These are phyloP conservation scores for Pelmatolapia mariae DNA, from an alignment of 2,113 vertebrate genomes.

Conservation along the genomic window DNA sequence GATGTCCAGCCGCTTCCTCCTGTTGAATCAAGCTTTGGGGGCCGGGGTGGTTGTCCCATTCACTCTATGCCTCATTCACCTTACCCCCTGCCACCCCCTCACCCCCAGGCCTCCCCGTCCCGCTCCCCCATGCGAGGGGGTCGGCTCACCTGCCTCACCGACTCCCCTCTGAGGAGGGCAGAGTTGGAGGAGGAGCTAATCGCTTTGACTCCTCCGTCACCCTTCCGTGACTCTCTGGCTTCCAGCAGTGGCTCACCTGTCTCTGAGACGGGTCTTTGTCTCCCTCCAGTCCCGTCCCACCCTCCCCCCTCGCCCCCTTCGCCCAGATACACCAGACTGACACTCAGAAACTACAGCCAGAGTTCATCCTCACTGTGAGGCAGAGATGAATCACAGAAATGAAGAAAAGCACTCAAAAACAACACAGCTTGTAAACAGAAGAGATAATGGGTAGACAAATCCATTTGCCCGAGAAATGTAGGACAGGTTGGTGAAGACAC, in stretches of 20 bases:
- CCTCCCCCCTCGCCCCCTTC: constrained; percentile 87
- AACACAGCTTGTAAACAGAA: background rate
- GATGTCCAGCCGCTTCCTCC: constrained; percentile 89
- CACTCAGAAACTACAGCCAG: constrained; percentile 95
- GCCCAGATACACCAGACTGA: constrained; percentile 87
- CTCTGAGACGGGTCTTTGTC: constrained; percentile 75
- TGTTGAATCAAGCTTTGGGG: constrained; percentile 76
- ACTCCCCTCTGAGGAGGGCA: constrained; percentile 72
- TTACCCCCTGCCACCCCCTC: constrained; percentile 47
- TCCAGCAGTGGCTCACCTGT: constrained; percentile 84
- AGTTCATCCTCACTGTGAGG: constrained; percentile 98
- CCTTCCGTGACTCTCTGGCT: constrained; percentile 92
- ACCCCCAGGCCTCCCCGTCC: constrained; percentile 51
- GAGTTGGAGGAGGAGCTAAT: constrained; percentile 89
- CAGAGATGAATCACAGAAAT: background rate
- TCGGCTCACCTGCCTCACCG: constrained; percentile 49
- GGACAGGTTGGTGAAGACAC: constrained; percentile 20
- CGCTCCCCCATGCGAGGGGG: constrained; percentile 50
- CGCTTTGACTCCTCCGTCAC: constrained; percentile 93
- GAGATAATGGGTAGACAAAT: background rate
- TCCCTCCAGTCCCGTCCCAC: constrained; percentile 80
- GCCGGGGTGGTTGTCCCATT: constrained; percentile 47
- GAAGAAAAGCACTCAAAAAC: background rate
- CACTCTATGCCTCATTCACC: constrained; percentile 44
- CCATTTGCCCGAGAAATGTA: background rate